Conservation (phyloP, 2,888 invertebrate genomes). For the Atethmia centrago region DNA sequence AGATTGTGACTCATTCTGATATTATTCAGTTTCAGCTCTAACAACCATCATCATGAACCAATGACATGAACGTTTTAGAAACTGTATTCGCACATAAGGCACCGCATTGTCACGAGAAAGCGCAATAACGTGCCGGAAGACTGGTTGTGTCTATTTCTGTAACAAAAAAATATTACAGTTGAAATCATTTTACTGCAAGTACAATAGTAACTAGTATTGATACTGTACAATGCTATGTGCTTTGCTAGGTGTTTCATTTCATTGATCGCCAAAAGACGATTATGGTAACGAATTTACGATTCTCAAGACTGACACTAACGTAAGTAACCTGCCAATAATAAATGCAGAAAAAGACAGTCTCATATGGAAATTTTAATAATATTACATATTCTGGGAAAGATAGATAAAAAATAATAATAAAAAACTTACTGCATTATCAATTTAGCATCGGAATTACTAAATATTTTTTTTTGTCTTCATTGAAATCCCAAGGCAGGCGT, state of each 20-base stretch:
- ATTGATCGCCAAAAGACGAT: slow-evolving; percentile 60
- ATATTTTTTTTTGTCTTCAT: slow-evolving; percentile 88
- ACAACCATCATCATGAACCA: slow-evolving; percentile 81
- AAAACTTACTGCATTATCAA: slow-evolving; percentile 89
- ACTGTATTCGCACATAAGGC: slow-evolving; percentile 80
- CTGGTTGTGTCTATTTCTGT: slow-evolving; percentile 88
- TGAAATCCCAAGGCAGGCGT: slow-evolving; percentile 89
- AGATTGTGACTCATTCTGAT: slow-evolving; percentile 94
- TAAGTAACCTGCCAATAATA: slow-evolving; percentile 80
- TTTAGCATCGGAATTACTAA: slow-evolving; percentile 86
- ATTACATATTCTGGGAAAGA: slow-evolving; percentile 51
- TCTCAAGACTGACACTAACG: slow-evolving; percentile 65
- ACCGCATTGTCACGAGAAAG: slow-evolving; percentile 85
- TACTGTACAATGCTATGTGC: slow-evolving; percentile 5
- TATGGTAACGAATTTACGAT: slow-evolving; percentile 69
- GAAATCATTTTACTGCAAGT: slow-evolving; percentile 40
- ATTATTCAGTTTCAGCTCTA: slow-evolving; percentile 82
- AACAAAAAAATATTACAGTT: slow-evolving; percentile 79
- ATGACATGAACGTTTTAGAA: slow-evolving; percentile 74
- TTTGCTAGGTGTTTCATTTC: slow-evolving; percentile 38
- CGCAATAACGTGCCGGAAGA: slow-evolving; percentile 84
- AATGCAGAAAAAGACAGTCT: slow-evolving; percentile 63
- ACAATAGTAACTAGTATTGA: slow-evolving; percentile 5
- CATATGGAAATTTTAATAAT: slow-evolving; percentile 41
- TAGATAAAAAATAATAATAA: slow-evolving; percentile 69